These are phyloP conservation scores for Prolemur simus DNA, from an alignment of 2,113 vertebrate species.

Conservation along the genomic window DNA sequence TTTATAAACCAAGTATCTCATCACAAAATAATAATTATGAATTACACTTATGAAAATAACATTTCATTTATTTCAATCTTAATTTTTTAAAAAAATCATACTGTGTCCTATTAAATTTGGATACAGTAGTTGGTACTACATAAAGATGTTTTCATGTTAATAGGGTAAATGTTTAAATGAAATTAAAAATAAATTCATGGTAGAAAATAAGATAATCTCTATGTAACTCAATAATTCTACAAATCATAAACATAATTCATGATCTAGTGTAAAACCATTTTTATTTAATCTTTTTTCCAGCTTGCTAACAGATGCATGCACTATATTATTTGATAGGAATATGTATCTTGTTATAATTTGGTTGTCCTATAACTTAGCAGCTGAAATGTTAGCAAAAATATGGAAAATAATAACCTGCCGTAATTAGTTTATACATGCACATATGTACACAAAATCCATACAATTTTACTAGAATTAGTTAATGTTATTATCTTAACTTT, in stretches of 20 bases:
- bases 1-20: not conserved
- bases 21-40: not conserved
- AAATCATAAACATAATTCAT: not conserved
- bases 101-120: not conserved
- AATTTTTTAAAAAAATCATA: not conserved
- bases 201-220: slow-evolving; percentile 36
- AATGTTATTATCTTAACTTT: not conserved
- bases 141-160: not conserved
- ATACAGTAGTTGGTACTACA: not conserved
- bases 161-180: not conserved
- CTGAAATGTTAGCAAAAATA: not conserved
- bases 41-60: not conserved
- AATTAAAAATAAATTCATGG: slow-evolving; percentile 6
- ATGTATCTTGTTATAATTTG: not conserved
- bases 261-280: not conserved
- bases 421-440: not conserved
- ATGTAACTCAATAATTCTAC: not conserved
- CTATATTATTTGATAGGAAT: not conserved
- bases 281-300: not conserved
- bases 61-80: not conserved
- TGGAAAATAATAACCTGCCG: not conserved
- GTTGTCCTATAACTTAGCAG: not conserved
- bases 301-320: not conserved
- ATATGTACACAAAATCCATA: not conserved
- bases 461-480: not conserved